Evolutionary conservation across 2,113 vertebrate species (phyloP), one percentile per base, ranked within the genome.

Genomic region (Barnardius zonarius): DNA sequence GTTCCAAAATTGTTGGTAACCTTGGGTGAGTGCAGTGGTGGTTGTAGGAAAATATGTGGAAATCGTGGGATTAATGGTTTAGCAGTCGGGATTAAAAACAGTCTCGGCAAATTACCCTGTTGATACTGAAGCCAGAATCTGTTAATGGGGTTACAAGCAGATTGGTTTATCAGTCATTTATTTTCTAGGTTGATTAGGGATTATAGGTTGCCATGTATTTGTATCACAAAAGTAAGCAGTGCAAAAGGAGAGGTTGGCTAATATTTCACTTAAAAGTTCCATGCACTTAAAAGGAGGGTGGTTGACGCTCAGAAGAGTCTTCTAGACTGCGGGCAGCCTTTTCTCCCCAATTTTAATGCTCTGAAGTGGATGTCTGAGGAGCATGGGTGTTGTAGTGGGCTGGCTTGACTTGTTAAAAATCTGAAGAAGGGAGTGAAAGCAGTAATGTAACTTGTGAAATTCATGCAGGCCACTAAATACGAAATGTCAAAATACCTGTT

Each of bases 61-160:
- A 98, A 98, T 97, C 85, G 13, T 89, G 85, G 97, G 98, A 98
- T 98, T 98, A 98, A 95, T 98, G 97, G 97, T 96, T 97, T 96
- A 97, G 95, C 86, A 92, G 95, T 49, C 13, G 37, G 97, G 96
- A 97, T 98, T 98, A 97, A 97, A 97, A 97, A 97, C 96, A 96
- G 90, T 93, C 70, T 86, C 78, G 62, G 95, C 91, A 97, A 97
- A 98, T 96, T 97, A 93, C 94, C 96, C 89, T 92, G 94, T 97
- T 96, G 95, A 95, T 88, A 96, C 88, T 90, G 96, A 96, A 89
- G 93, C 94, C 86, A 92, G 97, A 88, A 81, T 96, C 97, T 97
- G 95, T 87, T 97, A 94, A 96, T 96, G 94, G 94, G 89, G 96
- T 97, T 96, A 89, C 76, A 95, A 94, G 97, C 70, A 96, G 93